A percentile compares a stretch with the other conserved stretches of the same genome.
These are phyloP conservation scores for Eptesicus fuscus DNA, from an alignment of 2,113 vertebrate genomes.

Conservation along the genomic window DNA sequence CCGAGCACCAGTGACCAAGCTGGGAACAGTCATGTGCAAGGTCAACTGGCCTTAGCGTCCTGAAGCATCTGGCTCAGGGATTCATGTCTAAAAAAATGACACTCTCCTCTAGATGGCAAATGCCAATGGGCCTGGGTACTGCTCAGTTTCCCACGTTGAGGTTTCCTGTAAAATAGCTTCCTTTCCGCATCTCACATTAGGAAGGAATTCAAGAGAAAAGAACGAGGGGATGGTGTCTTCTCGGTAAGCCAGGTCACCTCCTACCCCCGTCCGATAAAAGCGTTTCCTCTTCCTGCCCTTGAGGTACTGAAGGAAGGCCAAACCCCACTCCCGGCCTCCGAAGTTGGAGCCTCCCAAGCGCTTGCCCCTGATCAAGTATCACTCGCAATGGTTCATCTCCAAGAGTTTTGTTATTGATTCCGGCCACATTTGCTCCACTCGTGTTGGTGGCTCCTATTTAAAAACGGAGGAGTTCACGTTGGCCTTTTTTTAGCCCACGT, in stretches of 20 bases:
- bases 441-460: slow-evolving; percentile 35
- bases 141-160: not conserved
- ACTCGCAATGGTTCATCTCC: slow-evolving; percentile 34
- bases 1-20: not conserved
- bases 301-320: slow-evolving; percentile 7
- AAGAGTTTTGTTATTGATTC: slow-evolving; percentile 39
- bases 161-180: slow-evolving; percentile 32
- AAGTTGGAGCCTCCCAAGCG: not conserved
- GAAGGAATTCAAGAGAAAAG: slow-evolving; percentile 42
- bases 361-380: slow-evolving; percentile 39
- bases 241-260: slow-evolving; percentile 21
- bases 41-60: not conserved
- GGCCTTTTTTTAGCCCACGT: slow-evolving; percentile 34
- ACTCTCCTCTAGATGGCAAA: not conserved
- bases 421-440: slow-evolving; percentile 55
- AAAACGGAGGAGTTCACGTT: slow-evolving; percentile 46
- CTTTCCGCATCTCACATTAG: not conserved
- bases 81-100: not conserved
- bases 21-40: not conserved
- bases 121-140: not conserved
- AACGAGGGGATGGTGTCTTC: slow-evolving; percentile 9
- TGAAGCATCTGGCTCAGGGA: not conserved
- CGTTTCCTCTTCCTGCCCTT: slow-evolving; percentile 28
- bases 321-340: not conserved
- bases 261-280: not conserved